These are phyloP conservation scores for Melanotaenia parkinsoni DNA, from an alignment of 2,797 vertebrate species.

Conservation along the genomic window DNA sequence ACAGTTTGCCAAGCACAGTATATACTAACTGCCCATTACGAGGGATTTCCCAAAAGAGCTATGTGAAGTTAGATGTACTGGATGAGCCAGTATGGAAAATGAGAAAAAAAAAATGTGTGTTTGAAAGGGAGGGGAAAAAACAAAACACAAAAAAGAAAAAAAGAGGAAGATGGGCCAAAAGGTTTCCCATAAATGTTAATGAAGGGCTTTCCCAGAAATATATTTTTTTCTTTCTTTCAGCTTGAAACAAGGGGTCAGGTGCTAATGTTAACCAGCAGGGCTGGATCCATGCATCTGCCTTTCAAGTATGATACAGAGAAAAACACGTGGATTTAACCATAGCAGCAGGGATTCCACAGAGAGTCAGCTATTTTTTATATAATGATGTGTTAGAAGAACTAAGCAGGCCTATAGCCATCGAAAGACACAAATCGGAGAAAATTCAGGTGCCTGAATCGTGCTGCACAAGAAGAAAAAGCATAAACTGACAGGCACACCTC, in stretches of 20 bases:
- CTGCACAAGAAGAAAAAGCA: constrained; percentile 16
- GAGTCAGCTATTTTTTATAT: constrained; percentile 35
- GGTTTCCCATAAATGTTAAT: constrained; percentile 84
- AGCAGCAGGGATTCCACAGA: constrained; percentile 46
- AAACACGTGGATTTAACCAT: constrained; percentile 41
- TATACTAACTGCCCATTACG: constrained; percentile 72
- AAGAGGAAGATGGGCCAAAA: constrained; percentile 66
- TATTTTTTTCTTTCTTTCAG: constrained; percentile 60
- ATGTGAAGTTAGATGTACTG: constrained; percentile 67
- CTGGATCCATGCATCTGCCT: constrained; percentile 48
- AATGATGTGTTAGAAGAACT: constrained; percentile 48
- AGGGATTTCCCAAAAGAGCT: constrained; percentile 80
- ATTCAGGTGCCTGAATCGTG: constrained; percentile 1
- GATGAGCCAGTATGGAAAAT: constrained; percentile 72
- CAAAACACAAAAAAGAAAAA: constrained; percentile 46
- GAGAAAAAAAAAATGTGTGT: constrained; percentile 57
- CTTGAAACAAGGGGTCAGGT: constrained; percentile 74
- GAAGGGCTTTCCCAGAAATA: constrained; percentile 83
- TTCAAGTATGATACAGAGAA: constrained; percentile 53
- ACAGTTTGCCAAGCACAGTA: constrained; percentile 69
- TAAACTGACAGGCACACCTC: constrained; percentile 1
- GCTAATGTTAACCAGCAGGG: constrained; percentile 74
- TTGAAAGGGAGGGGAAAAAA: constrained; percentile 66
- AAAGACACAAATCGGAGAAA: constrained; percentile 22
- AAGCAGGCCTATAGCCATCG: constrained; percentile 21